Evolutionary conservation across 2,888 invertebrate genomes (phyloP), one percentile per base, ranked within the genome.

Genomic region (Apantesis nais): DNA sequence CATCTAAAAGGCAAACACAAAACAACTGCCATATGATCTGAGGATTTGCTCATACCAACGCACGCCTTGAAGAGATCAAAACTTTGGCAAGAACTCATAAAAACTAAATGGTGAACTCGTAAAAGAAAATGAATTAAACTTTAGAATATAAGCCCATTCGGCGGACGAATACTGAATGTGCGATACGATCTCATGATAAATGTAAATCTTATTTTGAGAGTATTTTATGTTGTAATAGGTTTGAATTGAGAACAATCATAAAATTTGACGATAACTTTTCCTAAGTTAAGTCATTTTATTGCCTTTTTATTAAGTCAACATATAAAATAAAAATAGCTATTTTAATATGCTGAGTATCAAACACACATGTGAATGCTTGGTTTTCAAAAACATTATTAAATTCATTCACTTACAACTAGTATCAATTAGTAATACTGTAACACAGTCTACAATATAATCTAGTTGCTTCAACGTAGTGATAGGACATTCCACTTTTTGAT

Each of bases 101-200:
- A 78, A 80, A 81, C 67, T 78, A 81, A 79, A 79, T 73, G 74
- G 67, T 74, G 65, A 71, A 73, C 74, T 81, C 81, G 69, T 76
- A 72, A 79, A 79, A 79, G 73, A 72, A 76, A 79, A 79, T 81
- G 74, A 78, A 78, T 79, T 78, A 74, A 79, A 78, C 79, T 78
- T 81, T 68, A 66, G 52, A 68, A n/a, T 72, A 64, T 74, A 79
- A 67, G 60, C 65, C 71, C 67, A 52, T 71, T 68, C 37, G 39
- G 22, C 25, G 52, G 39, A 81, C 74, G 79, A 81, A 78, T 78
- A 70, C 73, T 31, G 44, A 76, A 80, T 70, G 37, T 60, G 41
- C 52, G 52, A 66, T 58, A 55, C 37, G 39, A n/a, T 60, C 44
- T 14, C 39, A 41, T 67, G 60, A 61, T 67, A 55, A 39, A 41